Evolutionary conservation across 2,113 vertebrate genomes (phyloP).

Genomic region (Philantomba maxwellii): DNA sequence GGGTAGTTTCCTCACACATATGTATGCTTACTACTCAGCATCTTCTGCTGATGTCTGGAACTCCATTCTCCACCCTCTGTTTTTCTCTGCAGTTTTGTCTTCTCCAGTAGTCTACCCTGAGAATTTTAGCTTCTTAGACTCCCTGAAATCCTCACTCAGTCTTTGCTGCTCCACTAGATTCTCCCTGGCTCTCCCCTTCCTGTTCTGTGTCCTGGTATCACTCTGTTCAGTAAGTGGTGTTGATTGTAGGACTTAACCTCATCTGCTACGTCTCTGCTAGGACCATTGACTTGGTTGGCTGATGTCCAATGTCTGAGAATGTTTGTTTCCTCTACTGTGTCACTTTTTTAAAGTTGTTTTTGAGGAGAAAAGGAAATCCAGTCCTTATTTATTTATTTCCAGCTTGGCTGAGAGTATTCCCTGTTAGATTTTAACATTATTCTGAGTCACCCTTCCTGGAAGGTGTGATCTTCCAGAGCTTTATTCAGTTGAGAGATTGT

Average conservation of each 20-base stretch:
- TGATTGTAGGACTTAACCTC: not conserved
- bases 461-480: not conserved
- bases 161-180: not conserved
- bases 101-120: not conserved
- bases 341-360: not conserved
- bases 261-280: not conserved
- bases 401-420: not conserved
- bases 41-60: not conserved
- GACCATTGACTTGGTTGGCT: not conserved
- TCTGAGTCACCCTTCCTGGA: not conserved
- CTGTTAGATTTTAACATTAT: not conserved
- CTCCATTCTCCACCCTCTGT: rapidly evolving
- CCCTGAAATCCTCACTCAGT: not conserved
- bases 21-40: not conserved
- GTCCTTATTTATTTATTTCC: not conserved
- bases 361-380: not conserved
- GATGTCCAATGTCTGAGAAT: not conserved
- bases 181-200: not conserved
- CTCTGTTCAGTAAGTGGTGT: too few relatives aligned
- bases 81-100: not conserved
- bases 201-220: not conserved
- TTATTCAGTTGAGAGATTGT: not conserved
- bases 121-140: not conserved
- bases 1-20: not conserved
- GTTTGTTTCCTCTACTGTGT: not conserved